Conservation (phyloP, 2,113 vertebrate species). For the Tetrax tetrax region DNA sequence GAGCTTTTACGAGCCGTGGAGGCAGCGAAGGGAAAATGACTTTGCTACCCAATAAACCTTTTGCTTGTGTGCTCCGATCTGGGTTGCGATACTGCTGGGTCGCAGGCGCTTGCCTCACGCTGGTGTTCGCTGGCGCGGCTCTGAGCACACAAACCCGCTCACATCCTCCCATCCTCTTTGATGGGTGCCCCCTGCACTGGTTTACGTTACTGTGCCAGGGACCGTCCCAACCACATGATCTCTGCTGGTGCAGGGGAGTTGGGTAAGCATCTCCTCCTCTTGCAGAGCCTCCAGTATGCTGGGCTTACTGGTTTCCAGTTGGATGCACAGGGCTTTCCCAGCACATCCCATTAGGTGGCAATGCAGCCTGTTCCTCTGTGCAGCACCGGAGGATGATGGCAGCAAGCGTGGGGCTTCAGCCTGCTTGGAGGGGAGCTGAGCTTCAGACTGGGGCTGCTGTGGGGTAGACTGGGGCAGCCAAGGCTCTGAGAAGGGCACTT, state of each 20-base stretch:
- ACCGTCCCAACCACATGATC: background rate
- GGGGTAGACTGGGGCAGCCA: background rate
- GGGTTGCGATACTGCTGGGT: background rate
- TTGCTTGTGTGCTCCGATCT: background rate
- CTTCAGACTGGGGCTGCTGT: fast-evolving
- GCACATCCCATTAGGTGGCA: slow-evolving; percentile 19
- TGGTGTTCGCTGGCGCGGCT: background rate
- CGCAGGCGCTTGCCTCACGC: fast-evolving
- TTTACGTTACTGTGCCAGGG: background rate
- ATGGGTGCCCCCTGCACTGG: background rate
- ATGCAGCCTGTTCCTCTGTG: background rate
- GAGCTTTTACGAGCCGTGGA: background rate
- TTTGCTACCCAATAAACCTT: background rate
- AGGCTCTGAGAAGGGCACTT: background rate
- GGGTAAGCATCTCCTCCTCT: background rate
- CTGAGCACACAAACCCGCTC: background rate
- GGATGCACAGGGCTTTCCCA: background rate
- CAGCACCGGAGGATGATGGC: background rate
- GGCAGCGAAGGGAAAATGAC: background rate
- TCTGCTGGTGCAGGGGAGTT: background rate
- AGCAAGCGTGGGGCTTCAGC: background rate
- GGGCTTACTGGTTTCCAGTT: background rate
- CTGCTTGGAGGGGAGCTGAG: background rate
- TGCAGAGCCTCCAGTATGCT: background rate
- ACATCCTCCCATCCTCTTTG: background rate